These are phyloP conservation scores for Lepidochrysops patricia DNA, from an alignment of 2,888 invertebrate species.

Conservation along the genomic window DNA sequence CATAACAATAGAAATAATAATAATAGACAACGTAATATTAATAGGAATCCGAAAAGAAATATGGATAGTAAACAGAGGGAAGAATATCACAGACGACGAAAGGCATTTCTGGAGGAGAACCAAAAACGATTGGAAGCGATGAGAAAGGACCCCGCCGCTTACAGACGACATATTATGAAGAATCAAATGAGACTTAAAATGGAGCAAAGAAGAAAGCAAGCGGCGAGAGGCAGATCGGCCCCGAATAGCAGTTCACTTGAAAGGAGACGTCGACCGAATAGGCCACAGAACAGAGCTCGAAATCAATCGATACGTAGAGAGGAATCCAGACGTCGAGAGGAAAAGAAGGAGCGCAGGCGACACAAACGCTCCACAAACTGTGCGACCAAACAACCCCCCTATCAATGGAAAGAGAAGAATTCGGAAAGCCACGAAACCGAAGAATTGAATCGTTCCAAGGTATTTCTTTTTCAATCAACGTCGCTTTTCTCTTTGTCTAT, in stretches of 20 bases:
- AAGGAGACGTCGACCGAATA: constrained; percentile 31
- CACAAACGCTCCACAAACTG: constrained; percentile 57
- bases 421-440: constrained; percentile 31
- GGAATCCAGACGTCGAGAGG: constrained; percentile 51
- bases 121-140: constrained; percentile 48
- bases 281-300: constrained; percentile 35
- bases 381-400: constrained; percentile 63
- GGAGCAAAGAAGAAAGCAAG: constrained; percentile 44
- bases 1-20: constrained; percentile 43
- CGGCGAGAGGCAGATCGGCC: constrained; percentile 42
- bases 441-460: constrained; percentile 32
- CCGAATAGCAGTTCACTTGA: constrained; percentile 48
- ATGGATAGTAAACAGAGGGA: constrained; percentile 71
- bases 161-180: constrained; percentile 40
- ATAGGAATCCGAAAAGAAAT: constrained; percentile 62
- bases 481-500: too few species aligned
- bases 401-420: constrained; percentile 48
- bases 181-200: constrained; percentile 42
- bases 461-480: too few species aligned
- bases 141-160: constrained; percentile 55
- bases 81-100: constrained; percentile 62
- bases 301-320: constrained; percentile 40
- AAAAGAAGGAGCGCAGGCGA: too few species aligned
- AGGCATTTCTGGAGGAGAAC: constrained; percentile 51
- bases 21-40: constrained; percentile 55